A percentile compares a stretch with the other conserved stretches of the same genome.
Evolutionary conservation across 2,113 vertebrate genomes (phyloP).

Genomic region (Solea senegalensis): DNA sequence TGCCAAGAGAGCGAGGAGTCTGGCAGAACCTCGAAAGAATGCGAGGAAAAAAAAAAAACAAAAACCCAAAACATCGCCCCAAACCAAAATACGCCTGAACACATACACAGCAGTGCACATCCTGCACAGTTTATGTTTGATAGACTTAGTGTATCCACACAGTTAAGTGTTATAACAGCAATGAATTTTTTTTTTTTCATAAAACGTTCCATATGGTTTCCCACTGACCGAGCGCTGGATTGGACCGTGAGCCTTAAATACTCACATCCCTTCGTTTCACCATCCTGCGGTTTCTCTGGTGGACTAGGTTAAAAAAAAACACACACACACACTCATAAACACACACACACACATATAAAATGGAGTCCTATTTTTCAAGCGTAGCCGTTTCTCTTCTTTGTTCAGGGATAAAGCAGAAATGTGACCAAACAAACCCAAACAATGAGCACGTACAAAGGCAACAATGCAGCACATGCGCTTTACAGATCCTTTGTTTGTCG

Average conservation of each 20-base stretch:
- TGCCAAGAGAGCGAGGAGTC: conserved; percentile 41
- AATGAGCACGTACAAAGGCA: conserved; percentile 66
- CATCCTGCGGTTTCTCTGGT: conserved; percentile 50
- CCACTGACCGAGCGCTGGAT: conserved; percentile 44
- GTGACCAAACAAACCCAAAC: conserved; percentile 69
- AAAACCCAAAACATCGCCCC: background rate
- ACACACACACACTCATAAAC: background rate
- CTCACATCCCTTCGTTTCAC: conserved; percentile 34
- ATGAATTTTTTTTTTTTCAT: conserved; percentile 48
- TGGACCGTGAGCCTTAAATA: conserved; percentile 63
- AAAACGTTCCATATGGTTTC: conserved; percentile 61
- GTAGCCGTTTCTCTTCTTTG: conserved; percentile 68
- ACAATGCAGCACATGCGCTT: conserved; percentile 52
- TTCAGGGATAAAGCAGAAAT: conserved; percentile 68
- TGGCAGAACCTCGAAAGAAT: conserved; percentile 25
- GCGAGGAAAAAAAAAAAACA: conserved; percentile 28
- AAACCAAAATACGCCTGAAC: conserved; percentile 26
- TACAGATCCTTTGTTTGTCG: conserved; percentile 70
- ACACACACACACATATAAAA: conserved; percentile 20
- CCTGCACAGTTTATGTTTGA: conserved; percentile 41
- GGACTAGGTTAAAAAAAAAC: conserved; percentile 38
- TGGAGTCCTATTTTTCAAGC: conserved; percentile 51
- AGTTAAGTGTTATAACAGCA: conserved; percentile 59
- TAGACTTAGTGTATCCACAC: conserved; percentile 40
- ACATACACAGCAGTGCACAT: conserved; percentile 49